Conservation (phyloP, 2,797 vertebrate species). For the Pangasius larnaudii region DNA sequence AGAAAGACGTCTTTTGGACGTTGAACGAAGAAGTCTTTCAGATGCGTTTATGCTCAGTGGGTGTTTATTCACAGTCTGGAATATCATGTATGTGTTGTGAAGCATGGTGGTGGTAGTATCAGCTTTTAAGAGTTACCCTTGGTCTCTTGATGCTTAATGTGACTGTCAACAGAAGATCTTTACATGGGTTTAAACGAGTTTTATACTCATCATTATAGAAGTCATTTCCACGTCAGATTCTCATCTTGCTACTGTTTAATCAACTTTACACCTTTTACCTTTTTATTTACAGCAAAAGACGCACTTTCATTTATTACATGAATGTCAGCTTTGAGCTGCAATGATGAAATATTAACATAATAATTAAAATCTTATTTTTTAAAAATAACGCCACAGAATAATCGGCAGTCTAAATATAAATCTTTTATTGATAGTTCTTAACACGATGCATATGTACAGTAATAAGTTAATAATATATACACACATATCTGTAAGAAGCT, state of each 20-base stretch:
- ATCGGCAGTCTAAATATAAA: slow-evolving; percentile 3
- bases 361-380: neutral
- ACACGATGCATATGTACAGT: slow-evolving; percentile 79
- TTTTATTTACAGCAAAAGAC: neutral
- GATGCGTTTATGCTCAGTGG: neutral
- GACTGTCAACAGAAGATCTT: neutral
- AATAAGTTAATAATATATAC: slow-evolving; percentile 85
- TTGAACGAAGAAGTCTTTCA: neutral
- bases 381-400: neutral
- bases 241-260: neutral
- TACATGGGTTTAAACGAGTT: neutral
- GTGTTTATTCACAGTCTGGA: neutral
- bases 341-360: neutral
- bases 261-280: neutral
- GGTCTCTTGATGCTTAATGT: neutral
- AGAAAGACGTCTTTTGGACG: neutral
- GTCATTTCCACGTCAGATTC: neutral
- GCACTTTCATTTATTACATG: neutral
- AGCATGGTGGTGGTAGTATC: neutral
- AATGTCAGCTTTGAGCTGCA: neutral
- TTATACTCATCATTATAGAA: neutral
- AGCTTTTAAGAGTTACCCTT: neutral
- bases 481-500: slow-evolving; percentile 70
- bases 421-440: slow-evolving; percentile 69
- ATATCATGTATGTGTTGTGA: neutral